Evolutionary conservation across 2,888 invertebrate species (phyloP), one percentile per base, ranked within the genome.

Genomic region (Isotomurus palustris): DNA sequence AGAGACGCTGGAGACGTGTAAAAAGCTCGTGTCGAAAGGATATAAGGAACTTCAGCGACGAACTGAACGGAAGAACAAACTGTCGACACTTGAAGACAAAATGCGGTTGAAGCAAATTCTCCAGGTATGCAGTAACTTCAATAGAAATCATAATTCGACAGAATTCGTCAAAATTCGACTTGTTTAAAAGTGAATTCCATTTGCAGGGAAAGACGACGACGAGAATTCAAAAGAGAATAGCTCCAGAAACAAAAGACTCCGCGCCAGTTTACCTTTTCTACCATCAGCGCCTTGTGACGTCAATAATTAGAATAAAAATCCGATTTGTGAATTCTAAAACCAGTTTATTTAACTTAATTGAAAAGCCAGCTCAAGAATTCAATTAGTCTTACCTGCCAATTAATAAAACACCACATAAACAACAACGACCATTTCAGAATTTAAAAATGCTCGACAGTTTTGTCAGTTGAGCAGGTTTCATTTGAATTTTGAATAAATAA

Each of bases 231-330:
- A 14, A 56, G 3, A 43, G 79, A 66, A 71, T 90, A 1, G 79
- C 79, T 53, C 74, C 75, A 5, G 90, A 82, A 1, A 84, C 85
- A 0, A 84, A 83, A 68, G 76, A 81, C 14, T 74, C 82, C 0
- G 84, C 91, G 0, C 86, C 91, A 0, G 79, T 91, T 3, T 91
- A 87, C 73, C 78, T 83, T 70, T 92, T 91, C 81, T 84, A 84
- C 68, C 89, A 85, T 73, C 84, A 88, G 74, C 81, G 92, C n/a
- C n/a, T n/a, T n/a, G n/a, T n/a, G n/a, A n/a, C n/a, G n/a, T n/a
- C n/a, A n/a, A n/a, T n/a, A n/a, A n/a, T n/a, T n/a, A n/a, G n/a
- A n/a, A n/a, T n/a, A n/a, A n/a, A n/a, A n/a, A n/a, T n/a, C n/a
- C n/a, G n/a, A n/a, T n/a, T n/a, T n/a, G n/a, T n/a, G n/a, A n/a